A percentile compares a stretch with the other conserved stretches of the same genome.
These are phyloP conservation scores for Benthosema pterotum DNA, from an alignment of 2,797 vertebrate species.

Conservation along the genomic window DNA sequence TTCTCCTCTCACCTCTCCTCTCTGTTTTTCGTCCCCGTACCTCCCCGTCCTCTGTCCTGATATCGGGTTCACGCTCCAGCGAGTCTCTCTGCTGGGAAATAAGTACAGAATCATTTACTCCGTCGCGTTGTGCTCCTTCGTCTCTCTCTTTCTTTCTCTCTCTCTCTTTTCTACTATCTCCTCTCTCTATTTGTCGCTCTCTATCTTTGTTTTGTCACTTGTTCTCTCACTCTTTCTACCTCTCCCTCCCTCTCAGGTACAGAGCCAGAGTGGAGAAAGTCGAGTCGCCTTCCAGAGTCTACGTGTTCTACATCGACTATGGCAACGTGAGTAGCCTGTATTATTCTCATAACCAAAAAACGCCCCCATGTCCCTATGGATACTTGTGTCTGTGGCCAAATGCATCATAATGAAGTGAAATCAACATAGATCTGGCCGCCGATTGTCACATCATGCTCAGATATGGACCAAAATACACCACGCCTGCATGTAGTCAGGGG, in stretches of 20 bases:
- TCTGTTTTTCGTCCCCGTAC: slow-evolving; percentile 40
- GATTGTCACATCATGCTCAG: too few species aligned
- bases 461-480: too few species aligned
- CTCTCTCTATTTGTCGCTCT: slow-evolving; percentile 9
- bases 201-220: too few species aligned
- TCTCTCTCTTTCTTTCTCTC: slow-evolving; percentile 11
- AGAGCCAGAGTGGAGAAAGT: slow-evolving; percentile 93
- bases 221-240: slow-evolving; percentile 37
- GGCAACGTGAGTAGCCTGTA: slow-evolving; percentile 89
- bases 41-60: slow-evolving; percentile 58
- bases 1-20: slow-evolving; percentile 12
- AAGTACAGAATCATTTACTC: slow-evolving; percentile 75
- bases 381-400: too few species aligned
- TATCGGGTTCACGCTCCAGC: slow-evolving; percentile 70
- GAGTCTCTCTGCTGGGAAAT: slow-evolving; percentile 70
- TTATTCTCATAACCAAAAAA: too few species aligned
- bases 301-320: slow-evolving; percentile 97
- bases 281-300: slow-evolving; percentile 88
- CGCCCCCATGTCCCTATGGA: too few species aligned
- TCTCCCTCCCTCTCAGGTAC: slow-evolving; percentile 83
- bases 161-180: too few species aligned
- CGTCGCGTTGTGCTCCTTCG: slow-evolving; percentile 19
- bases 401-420: too few species aligned
- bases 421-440: too few species aligned
- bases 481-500: too few species aligned